Evolutionary conservation across 1,140 invertebrate genomes (phyloP).

Genomic region (Leguminivora glycinivorella): DNA sequence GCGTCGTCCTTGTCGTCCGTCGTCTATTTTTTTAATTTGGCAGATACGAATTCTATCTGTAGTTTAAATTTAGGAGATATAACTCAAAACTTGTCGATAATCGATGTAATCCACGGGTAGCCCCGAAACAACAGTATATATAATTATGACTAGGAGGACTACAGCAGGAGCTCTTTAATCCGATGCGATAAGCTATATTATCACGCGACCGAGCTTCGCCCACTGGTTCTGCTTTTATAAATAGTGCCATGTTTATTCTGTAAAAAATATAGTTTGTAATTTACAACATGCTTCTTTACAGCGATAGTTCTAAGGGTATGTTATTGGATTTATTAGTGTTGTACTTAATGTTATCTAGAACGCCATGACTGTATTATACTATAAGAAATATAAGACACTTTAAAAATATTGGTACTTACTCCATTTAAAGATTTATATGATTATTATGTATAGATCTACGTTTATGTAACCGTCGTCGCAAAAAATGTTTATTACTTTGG

Average conservation of each 20-base stretch:
- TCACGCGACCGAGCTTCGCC: too few relatives aligned
- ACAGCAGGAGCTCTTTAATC: too few relatives aligned
- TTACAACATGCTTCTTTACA: constrained; percentile 7
- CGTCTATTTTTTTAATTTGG: too few relatives aligned
- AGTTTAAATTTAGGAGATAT: too few relatives aligned
- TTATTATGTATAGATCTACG: constrained; percentile 35
- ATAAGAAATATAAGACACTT: constrained; percentile 4
- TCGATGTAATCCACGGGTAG: too few relatives aligned
- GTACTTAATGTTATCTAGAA: constrained; percentile 21
- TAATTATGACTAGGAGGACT: too few relatives aligned
- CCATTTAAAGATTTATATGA: constrained; percentile 41
- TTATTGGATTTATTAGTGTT: constrained; percentile 14
- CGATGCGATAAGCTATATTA: too few relatives aligned
- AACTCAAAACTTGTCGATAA: too few relatives aligned
- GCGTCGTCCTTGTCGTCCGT: too few relatives aligned
- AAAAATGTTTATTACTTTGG: constrained; percentile 2
- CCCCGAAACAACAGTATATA: too few relatives aligned
- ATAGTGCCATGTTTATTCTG: constrained; percentile 18
- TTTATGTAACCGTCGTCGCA: background rate
- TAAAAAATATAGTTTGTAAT: constrained; percentile 15
- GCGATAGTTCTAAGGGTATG: background rate
- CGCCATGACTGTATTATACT: constrained; percentile 16
- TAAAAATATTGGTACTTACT: constrained; percentile 48
- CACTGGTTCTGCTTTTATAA: background rate
- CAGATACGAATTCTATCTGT: too few relatives aligned